Evolutionary conservation across 2,797 vertebrate species (phyloP), one percentile per base, ranked within the genome.

Genomic region (Anableps anableps): DNA sequence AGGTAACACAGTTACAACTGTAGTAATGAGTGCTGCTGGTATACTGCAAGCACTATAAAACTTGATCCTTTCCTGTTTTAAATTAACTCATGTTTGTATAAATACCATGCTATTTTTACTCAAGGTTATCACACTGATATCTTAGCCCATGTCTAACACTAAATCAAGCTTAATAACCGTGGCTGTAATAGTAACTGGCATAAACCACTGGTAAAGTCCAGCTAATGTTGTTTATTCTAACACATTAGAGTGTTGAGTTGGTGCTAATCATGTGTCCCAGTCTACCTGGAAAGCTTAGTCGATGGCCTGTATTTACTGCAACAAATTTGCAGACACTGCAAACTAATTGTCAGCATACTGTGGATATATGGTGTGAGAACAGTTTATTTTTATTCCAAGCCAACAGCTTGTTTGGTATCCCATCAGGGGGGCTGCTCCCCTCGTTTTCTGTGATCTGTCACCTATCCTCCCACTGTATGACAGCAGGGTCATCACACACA

Each of bases 331-430:
- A 83, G 88, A 80, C 70, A 83, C 80, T 81, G 70, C 78, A 53
- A 76, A 82, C 72, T 78, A 80, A 83, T 47, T 83, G 76, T 55
- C 72, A 53, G 48, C 62, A 10, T 62, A 75, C n/a, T 75, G 80
- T 84, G 80, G 76, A 82, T 88, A 80, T 70, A 83, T 21, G 31
- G 87, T 86, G 88, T 84, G 88, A 90, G 66, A 76, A 68, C 60
- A 75, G 89, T 91, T 94, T 95, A 95, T 95, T 95, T 96, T 94
- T 93, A 94, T 84, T 82, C 80, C 84, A 84, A 83, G 86, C 91
- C 85, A 92, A 94, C 94, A 95, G 94, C 92, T 93, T 93, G 91
- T 89, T 94, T 91, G 81, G 85, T 94, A 88, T 87, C 93, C 51
- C 90, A 88, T 77, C 90, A 81, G 92, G 92, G 48, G 76, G 80